Evolutionary conservation across 2,888 invertebrate genomes (phyloP), one percentile per base, ranked within the genome.

Genomic region (Aphodius sticticus): DNA sequence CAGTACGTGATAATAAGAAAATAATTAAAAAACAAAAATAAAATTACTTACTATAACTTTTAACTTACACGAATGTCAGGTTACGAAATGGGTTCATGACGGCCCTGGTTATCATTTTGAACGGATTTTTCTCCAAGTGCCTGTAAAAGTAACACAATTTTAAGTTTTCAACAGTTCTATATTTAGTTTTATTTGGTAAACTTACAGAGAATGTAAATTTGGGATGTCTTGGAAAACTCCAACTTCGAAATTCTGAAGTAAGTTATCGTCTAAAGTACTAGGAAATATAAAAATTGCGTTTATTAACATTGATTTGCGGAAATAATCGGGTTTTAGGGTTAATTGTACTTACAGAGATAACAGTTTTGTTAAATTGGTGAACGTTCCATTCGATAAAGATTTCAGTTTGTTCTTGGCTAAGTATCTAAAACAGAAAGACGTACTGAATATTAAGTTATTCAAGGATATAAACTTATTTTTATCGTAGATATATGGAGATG

Each of bases 241-340:
- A 70, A 86, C 78, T 80, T 90, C 90, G 82, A 91, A 89, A 15
- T 84, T 83, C 71, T 84, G 84, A 81, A 91, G 87, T 79, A 84
- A 84, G 83, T 91, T 91, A 80, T 90, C 89, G 84, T 91, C 89
- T 78, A 91, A 84, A 80, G 90, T 91, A 74, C 92, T 89, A 83
- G 77, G 85, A 85, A 80, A 74, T 74, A 81, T 74, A 81, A 80
- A 53, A 16, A 53, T n/a, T 14, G 36, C n/a, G 76, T 26, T 69
- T 77, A 36, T 12, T 35, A 35, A 9, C n/a, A 6, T 12, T 78
- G 16, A 38, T 5, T 75, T 36, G 38, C 6, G 69, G 6, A 26
- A 69, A 16, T 15, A 9, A 75, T 16, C 6, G n/a, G 53, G n/a
- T 1, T 26, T 77, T 71, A 35, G 35, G 9, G 16, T 69, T 26